Base-by-base conservation (phyloP, 1,140 invertebrate genomes). In the Mactra quadrangularis region DNA sequence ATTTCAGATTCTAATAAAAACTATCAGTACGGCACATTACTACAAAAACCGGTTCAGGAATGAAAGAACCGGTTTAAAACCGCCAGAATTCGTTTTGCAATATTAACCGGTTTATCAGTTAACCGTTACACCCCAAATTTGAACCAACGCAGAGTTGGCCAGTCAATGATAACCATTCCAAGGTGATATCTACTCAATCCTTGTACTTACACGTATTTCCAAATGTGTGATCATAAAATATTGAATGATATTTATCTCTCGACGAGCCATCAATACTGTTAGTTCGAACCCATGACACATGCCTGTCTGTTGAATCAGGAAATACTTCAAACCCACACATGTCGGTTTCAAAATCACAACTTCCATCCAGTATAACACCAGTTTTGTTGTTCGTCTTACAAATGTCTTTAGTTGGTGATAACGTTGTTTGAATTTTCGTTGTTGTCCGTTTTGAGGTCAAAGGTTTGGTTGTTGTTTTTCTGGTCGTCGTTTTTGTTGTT, bases 281-380 rank as follows among this genome's bases (percentile, higher is more conserved):
- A 9, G 57, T 60, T 41, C 72, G 38, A 17, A 22, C n/a, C 72
- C 72, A 75, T 6, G 33, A 38, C 3, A 75, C 72, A 0, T 0
- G 3, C n/a, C 15, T n/a, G 17, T 41, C 53, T 1, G 57, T 41
- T 3, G 6, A 7, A 75, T 62, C 57, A 1, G 72, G n/a, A 19
- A 45, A 41, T 33, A 75, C 31, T 47, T 47, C 45, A 25, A 60
- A 22, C 0, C 57, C 72, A 41, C 72, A 75, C 19, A 35, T 75
- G 38, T 15, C 57, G 6, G 55, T 60, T 38, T 75, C 72, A 47
- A 59, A 75, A 33, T 75, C 57, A 29, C 72, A 75, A 13, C 55
- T 31, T 0, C 53, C 72, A 0, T 53, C 33, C 31, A 75, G 25
- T 45, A 47, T 45, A 0, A 41, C 25, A 53, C n/a, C 27, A 17